Base-by-base conservation (phyloP, 1,140 invertebrate species). In the Eumaeus atala region DNA sequence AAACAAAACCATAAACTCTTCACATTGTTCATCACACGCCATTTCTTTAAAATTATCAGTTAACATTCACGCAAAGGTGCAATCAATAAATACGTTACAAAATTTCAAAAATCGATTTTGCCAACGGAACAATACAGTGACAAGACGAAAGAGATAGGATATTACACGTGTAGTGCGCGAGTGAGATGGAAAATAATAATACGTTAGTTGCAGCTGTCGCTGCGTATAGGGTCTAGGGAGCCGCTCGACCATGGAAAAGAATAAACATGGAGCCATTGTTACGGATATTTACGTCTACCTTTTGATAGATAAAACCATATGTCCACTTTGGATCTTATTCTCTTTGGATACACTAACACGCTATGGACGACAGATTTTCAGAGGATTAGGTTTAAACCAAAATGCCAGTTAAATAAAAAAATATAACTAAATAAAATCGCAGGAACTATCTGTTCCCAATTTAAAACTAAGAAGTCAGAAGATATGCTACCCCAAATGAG, bases 121-220 rank as follows among this genome's bases (percentile, higher is more conserved):
- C 40, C 40, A 44, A 44, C 18, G 35, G 35, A 49, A 28, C 51
- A 53, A 49, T 49, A 44, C 37, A 37, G 6, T 35, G 10, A 18
- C 16, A 53, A 49, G 44, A 33, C 34, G 21, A 48, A 56, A 18
- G 42, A 48, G 56, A 60, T 44, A 55, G 53, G 54, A 54, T 1
- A 17, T 14, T 2, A 6, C 17, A 54, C 66, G 62, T 65, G 18
- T 34, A 52, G 51, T 56, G 66, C 48, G 61, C 48, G 61, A 84
- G 33, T 58, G 72, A 70, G 77, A 84, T 34, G 58, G 44, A 34
- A 42, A 21, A 58, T 52, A 38, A 51, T 64, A 58, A 64, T 76
- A 78, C 77, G 77, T 81, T 81, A 65, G 74, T 57, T 74, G 80
- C 80, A 84, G 80, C 80, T 81, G 80, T 64, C 77, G 73, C 40